These are phyloP conservation scores for Equus quagga DNA, from an alignment of 2,113 vertebrate species.

Conservation along the genomic window DNA sequence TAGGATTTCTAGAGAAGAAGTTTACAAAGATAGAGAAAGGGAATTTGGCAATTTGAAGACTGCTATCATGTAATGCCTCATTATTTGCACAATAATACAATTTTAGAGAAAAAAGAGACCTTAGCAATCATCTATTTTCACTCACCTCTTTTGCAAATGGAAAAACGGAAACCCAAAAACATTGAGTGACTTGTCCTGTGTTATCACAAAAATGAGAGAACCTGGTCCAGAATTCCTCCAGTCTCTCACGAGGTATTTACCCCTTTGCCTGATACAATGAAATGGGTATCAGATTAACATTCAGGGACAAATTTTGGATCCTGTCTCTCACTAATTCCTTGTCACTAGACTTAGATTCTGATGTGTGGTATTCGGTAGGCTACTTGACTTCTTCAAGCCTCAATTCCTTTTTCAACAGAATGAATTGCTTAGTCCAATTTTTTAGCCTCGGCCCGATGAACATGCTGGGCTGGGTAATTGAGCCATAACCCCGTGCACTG, in stretches of 20 bases:
- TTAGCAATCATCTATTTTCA: neutral
- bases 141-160: neutral
- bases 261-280: too few relatives aligned
- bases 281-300: neutral
- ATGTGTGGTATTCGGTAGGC: neutral
- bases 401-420: neutral
- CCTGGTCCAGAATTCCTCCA: neutral
- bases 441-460: neutral
- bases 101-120: neutral
- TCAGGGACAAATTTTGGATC: neutral
- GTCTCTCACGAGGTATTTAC: accelerated
- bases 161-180: neutral
- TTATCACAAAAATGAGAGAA: neutral
- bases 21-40: neutral
- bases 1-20: neutral
- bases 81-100: neutral
- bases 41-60: neutral
- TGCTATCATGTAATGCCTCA: neutral
- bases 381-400: neutral
- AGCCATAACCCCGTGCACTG: too few relatives aligned
- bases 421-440: neutral
- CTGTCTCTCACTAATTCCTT: neutral
- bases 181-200: neutral
- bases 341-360: neutral
- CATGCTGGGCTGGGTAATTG: accelerated